These are phyloP conservation scores for Oligia strigilis DNA, from an alignment of 2,888 invertebrate genomes.

Conservation along the genomic window DNA sequence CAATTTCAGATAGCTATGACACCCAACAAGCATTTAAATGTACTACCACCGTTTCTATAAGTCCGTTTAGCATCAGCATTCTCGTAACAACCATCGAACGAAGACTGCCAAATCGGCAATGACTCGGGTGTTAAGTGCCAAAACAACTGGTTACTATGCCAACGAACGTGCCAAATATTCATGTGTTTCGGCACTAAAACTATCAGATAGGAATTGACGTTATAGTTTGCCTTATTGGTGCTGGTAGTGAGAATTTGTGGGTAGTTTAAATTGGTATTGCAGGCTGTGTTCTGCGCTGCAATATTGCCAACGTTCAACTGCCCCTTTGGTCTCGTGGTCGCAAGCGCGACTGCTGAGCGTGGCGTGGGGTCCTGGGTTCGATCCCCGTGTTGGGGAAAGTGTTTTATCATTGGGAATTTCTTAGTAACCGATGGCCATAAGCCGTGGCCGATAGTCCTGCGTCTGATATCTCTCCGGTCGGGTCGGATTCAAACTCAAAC, in stretches of 20 bases:
- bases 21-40: slow-evolving; percentile 33
- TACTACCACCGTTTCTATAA: slow-evolving; percentile 36
- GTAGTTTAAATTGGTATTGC: slow-evolving; percentile 18
- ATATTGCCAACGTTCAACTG: background rate
- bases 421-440: no score
- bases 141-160: slow-evolving; percentile 74
- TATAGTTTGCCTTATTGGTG: slow-evolving; percentile 64
- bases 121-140: slow-evolving; percentile 77
- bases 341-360: background rate
- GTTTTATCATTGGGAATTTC: no score
- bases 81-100: slow-evolving; percentile 74
- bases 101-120: slow-evolving; percentile 83
- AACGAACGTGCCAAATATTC: slow-evolving; percentile 78
- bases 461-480: no score
- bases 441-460: no score
- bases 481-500: no score
- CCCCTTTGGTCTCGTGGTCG: background rate
- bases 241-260: slow-evolving; percentile 39
- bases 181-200: slow-evolving; percentile 72
- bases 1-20: slow-evolving; percentile 5
- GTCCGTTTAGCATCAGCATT: slow-evolving; percentile 73
- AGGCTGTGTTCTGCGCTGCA: background rate
- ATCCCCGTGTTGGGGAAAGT: no score
- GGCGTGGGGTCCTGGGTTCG: no score
- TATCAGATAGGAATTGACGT: slow-evolving; percentile 65